Conservation (phyloP, 2,888 invertebrate species). For the Chirona hameri region DNA sequence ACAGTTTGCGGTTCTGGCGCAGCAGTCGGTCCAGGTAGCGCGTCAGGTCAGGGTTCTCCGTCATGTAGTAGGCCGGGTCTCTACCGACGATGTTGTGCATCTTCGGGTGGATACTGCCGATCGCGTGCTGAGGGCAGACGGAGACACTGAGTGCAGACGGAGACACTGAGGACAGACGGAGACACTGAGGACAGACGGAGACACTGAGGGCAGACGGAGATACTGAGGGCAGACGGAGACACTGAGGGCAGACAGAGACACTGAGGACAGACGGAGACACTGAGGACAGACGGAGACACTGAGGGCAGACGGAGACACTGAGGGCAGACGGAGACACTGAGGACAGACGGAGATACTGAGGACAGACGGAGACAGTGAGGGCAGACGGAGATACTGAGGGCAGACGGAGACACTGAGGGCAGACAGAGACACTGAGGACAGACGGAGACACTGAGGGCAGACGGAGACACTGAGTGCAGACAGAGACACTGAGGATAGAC, state of each 20-base stretch:
- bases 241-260: no score
- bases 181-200: no score
- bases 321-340: no score
- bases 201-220: no score
- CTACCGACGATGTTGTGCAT: conserved; percentile 86
- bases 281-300: no score
- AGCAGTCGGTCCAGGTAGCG: conserved; percentile 71
- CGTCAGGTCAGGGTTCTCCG: conserved; percentile 67
- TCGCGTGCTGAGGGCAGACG: conserved; percentile 63
- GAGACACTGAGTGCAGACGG: background rate
- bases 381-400: conserved; percentile 59
- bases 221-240: no score
- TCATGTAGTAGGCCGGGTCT: conserved; percentile 74
- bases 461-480: no score
- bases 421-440: conserved; percentile 50
- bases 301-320: no score
- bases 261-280: no score
- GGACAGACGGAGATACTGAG: no score
- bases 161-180: no score
- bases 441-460: conserved; percentile 50
- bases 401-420: conserved; percentile 50
- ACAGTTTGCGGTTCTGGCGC: conserved; percentile 75
- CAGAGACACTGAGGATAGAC: conserved; percentile 54
- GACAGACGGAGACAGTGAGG: no score
- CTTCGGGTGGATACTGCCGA: conserved; percentile 78